phyloP scores from a whole-genome alignment of 1,140 invertebrate species.

The Nixonia krombeini region DNA sequence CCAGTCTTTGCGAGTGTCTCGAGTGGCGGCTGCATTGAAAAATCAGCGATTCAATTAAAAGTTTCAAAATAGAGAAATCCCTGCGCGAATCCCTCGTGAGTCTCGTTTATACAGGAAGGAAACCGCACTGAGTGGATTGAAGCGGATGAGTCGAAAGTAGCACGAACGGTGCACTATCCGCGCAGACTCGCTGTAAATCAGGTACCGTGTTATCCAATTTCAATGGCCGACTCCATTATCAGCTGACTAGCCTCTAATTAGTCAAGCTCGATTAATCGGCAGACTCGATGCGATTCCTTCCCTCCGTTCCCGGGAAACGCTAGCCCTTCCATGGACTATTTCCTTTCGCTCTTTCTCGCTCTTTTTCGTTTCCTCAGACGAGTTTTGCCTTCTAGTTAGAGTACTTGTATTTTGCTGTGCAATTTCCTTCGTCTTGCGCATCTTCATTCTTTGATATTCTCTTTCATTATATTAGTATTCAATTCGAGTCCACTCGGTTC shows the following conservation, averaged over 20 bases:
- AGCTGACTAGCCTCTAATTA: constrained; percentile 66
- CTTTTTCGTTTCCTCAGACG: constrained; percentile 11
- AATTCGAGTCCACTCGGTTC: constrained; percentile 47
- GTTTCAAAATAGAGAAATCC: constrained; percentile 41
- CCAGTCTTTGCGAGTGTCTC: constrained; percentile 19
- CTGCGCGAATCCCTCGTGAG: constrained; percentile 12
- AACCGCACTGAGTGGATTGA: constrained; percentile 26
- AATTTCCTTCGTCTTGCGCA: constrained; percentile 32
- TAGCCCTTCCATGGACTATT: constrained; percentile 1
- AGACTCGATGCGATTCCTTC: not conserved
- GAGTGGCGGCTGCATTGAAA: constrained; percentile 36
- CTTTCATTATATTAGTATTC: constrained; percentile 47
- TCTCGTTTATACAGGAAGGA: constrained; percentile 27
- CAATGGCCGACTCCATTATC: constrained; percentile 61
- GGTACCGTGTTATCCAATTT: constrained; percentile 59
- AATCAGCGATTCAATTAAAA: constrained; percentile 57
- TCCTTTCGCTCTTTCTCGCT: not conserved
- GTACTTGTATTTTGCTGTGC: constrained; percentile 35
- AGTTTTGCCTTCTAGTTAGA: constrained; percentile 18
- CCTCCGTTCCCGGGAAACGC: constrained; percentile 9
- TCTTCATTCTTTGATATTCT: constrained; percentile 41
- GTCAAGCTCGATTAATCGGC: constrained; percentile 65
- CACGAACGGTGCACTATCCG: constrained; percentile 42
- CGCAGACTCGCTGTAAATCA: constrained; percentile 58
- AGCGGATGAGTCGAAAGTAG: constrained; percentile 37